Percentiles rank a stretch among this genome's conserved stretches.
Conservation (phyloP, 1,140 invertebrate genomes). For the Ceratitis capitata region DNA sequence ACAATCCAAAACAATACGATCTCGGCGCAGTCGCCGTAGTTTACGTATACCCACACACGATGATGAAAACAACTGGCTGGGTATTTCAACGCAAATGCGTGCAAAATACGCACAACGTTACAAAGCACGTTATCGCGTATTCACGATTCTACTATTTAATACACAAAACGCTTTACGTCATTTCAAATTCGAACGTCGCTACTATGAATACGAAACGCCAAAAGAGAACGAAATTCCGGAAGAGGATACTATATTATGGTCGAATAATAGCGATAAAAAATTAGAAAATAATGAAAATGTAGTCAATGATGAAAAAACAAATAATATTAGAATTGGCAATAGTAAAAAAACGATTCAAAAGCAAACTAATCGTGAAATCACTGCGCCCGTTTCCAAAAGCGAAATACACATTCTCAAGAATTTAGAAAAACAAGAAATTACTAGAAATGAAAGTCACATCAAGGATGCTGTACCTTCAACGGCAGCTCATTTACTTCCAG, state of each 20-base stretch:
- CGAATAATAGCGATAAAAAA: neutral
- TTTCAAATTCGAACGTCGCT: constrained; percentile 28
- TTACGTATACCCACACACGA: neutral
- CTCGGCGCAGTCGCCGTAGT: neutral
- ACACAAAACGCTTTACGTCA: constrained; percentile 8
- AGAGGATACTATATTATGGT: neutral
- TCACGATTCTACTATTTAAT: neutral
- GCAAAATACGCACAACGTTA: constrained; percentile 2
- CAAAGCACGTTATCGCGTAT: constrained; percentile 3
- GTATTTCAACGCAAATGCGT: neutral
- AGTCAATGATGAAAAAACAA: neutral
- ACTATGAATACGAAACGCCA: neutral
- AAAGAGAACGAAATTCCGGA: neutral
- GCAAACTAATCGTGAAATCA: neutral
- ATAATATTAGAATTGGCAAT: neutral
- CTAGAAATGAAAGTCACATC: neutral
- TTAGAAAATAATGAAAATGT: neutral
- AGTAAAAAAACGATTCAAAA: neutral
- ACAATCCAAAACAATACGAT: neutral
- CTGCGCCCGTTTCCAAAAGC: neutral
- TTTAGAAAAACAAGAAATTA: neutral
- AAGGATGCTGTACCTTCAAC: neutral
- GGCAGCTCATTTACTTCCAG: neutral
- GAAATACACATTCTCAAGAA: neutral
- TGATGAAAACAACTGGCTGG: constrained; percentile 28